Conservation (phyloP, 2,888 invertebrate genomes). For the Hylaea fasciaria region DNA sequence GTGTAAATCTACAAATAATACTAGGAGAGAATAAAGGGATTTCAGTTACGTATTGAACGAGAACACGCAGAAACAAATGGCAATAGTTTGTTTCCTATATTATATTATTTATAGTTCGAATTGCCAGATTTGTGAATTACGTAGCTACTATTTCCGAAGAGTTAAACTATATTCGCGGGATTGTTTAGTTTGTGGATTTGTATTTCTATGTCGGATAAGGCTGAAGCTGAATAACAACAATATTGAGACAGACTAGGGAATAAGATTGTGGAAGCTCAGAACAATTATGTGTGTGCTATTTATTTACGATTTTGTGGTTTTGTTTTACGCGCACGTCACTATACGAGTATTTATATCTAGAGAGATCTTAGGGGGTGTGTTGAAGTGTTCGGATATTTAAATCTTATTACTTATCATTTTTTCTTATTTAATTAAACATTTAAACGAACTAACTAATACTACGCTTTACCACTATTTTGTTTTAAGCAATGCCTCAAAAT, state of each 20-base stretch:
- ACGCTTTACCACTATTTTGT: too few species aligned
- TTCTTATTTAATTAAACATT: too few species aligned
- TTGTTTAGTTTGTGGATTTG: constrained; percentile 20
- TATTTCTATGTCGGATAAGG: constrained; percentile 2
- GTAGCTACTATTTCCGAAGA: constrained; percentile 1
- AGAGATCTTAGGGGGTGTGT: too few species aligned
- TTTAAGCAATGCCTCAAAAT: too few species aligned
- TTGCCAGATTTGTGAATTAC: constrained; percentile 18
- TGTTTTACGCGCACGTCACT: too few species aligned
- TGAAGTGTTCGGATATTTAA: too few species aligned
- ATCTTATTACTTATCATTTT: too few species aligned
- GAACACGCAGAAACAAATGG: constrained; percentile 16
- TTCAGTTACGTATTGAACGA: constrained; percentile 17
- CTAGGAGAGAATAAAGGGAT: constrained; percentile 40
- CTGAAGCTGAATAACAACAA: not conserved
- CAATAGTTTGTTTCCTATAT: constrained; percentile 2
- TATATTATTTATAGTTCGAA: constrained; percentile 5
- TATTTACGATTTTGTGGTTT: too few species aligned
- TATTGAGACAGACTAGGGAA: not conserved
- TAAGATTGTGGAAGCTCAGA: not conserved
- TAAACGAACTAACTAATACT: too few species aligned
- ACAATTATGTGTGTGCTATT: too few species aligned
- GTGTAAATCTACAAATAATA: constrained; percentile 48
- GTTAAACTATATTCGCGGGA: constrained; percentile 6
- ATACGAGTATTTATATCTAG: too few species aligned